Conservation (phyloP, 1,140 invertebrate species). For the Anoplolepis gracilipes region DNA sequence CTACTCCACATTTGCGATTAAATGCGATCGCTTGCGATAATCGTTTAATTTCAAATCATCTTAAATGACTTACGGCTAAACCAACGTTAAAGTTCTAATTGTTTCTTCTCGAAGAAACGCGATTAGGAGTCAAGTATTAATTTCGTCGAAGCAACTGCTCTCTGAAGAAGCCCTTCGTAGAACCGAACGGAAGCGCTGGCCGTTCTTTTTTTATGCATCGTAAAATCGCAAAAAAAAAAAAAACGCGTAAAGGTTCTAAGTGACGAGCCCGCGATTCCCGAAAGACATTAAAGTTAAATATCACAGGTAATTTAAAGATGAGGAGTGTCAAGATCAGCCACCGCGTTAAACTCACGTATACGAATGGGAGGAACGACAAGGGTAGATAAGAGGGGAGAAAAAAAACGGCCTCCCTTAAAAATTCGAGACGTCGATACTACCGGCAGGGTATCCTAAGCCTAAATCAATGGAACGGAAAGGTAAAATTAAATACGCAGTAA, state of each 20-base stretch:
- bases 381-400: neutral
- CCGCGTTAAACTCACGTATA: neutral
- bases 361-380: neutral
- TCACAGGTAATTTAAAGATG: slow-evolving; percentile 39
- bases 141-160: slow-evolving; percentile 24
- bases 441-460: slow-evolving; percentile 41
- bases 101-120: neutral
- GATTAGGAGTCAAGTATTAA: slow-evolving; percentile 32
- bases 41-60: neutral
- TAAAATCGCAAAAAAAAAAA: slow-evolving; percentile 35
- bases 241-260: neutral
- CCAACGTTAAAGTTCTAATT: neutral
- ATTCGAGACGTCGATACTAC: slow-evolving; percentile 46
- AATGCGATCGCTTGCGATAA: slow-evolving; percentile 10
- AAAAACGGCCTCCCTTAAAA: slow-evolving; percentile 26
- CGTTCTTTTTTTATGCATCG: slow-evolving; percentile 31
- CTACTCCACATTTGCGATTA: neutral
- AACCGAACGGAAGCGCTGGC: slow-evolving; percentile 38
- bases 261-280: slow-evolving; percentile 2
- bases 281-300: slow-evolving; percentile 54
- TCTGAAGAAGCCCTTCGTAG: slow-evolving; percentile 26
- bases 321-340: slow-evolving; percentile 27
- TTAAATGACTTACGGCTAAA: slow-evolving; percentile 6
- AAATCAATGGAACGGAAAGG: slow-evolving; percentile 69
- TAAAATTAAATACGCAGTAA: slow-evolving; percentile 77